Evolutionary conservation across 2,797 vertebrate genomes (phyloP), one percentile per base, ranked within the genome.

Genomic region (Protosalanx chinensis): DNA sequence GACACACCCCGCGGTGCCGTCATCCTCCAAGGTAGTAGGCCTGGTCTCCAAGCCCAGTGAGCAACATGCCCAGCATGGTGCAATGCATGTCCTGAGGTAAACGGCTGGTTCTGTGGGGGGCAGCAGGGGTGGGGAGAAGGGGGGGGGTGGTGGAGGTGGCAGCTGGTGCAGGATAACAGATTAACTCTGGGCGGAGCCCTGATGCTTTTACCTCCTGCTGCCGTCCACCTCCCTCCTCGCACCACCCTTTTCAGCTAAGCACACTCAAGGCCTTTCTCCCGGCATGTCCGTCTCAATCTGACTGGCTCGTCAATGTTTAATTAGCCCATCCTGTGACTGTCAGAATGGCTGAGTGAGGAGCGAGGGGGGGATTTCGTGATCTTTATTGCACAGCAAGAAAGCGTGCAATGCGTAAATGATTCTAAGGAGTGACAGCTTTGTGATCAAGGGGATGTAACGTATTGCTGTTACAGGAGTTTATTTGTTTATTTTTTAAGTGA

Each of bases 111-210:
- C 76, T 5, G 70, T 64, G 72, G 64, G 46, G 76, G 65, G 49
- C 49, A 57, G 60, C 66, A 35, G 53, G 68, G 60, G 53, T 27
- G 29, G 73, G 64, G 72, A 27, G 30, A 82, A 71, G 66, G 46
- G 75, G 56, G 41, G 41, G 62, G 60, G 68, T 30, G 53, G 68
- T 57, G 59, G 30, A 82, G 73, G 77, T 88, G 90, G 89, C 91
- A 93, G 91, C 90, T 93, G 91, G 86, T 87, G 78, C 76, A 80
- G 84, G 88, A 90, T 93, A 92, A 92, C 88, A 82, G 88, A 91
- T 91, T 90, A 90, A 89, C 82, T 81, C 82, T 79, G 77, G 79
- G 80, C 75, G 75, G 81, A 73, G 68, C 81, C 81, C 75, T 85
- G 82, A 86, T 89, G 84, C 87, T 91, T 90, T 90, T 88, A 89